Base-by-base conservation (phyloP, 2,113 vertebrate species). In the Oxygymnocypris stewartii region DNA sequence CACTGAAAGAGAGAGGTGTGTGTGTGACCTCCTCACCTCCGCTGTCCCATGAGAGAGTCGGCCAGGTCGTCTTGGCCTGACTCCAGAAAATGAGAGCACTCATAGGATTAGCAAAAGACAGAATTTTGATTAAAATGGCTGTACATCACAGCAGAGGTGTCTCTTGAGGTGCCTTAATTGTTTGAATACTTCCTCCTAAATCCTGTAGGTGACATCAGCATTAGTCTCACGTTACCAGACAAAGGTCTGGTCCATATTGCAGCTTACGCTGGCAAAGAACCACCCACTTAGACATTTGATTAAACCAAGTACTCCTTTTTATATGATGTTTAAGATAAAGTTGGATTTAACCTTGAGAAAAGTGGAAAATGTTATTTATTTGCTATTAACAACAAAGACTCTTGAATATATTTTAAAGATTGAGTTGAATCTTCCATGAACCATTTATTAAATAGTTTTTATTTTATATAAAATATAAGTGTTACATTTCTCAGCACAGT, bases 1-100 rank as follows among this genome's bases (percentile, higher is more conserved):
- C 83, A 90, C 91, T 92, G 90, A 93, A 93, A 93, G 90, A 79
- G 85, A 76, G 54, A 71, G 47, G 86, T 86, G 88, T 86, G 73
- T 86, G 81, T 83, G 90, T 23, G 65, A 86, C 84, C 88, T 90
- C 89, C 84, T 92, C 90, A 90, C 90, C 89, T 89, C 89, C 65
- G 42, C 51, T 23, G 61, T 85, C 67, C 78, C 49, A 10, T 11
- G 78, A 63, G 87, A 75, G 49, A 20, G 28, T 37, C 20, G 31
- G 3, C 16, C 61, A 13, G 11, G 44, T 40, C 31, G 18, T 31
- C 42, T 44, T 14, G 35, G 49, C 35, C 9, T 8, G 25, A 42
- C 47, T 86, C 57, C 57, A 85, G 63, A 61, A 65, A 35, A 44
- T 71, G 51, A 47, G 71, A 80, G 75, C 71, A 40, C 88, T 67